phyloP scores from a whole-genome alignment of 2,113 vertebrate genomes.

The Arenaria interpres region DNA sequence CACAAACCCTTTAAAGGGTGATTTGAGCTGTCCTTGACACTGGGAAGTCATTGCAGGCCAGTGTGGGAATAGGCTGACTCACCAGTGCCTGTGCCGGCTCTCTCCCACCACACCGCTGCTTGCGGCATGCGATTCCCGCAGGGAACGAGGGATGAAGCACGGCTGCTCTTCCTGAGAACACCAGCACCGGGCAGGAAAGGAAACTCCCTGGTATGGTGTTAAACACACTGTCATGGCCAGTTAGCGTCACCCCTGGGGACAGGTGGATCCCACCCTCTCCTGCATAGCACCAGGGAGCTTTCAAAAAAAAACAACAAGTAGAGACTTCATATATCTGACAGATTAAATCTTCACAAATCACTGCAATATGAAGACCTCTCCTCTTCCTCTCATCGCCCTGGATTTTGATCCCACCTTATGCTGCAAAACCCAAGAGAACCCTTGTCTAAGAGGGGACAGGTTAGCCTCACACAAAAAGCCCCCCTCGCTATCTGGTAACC shows the following conservation, averaged over 20 bases:
- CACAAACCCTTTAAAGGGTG: not conserved
- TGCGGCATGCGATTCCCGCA: rapidly evolving
- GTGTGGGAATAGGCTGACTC: not conserved
- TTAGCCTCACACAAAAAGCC: rapidly evolving
- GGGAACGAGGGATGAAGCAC: not conserved
- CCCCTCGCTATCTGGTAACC: rapidly evolving
- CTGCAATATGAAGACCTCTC: not conserved
- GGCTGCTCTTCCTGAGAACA: not conserved
- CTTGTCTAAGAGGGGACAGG: not conserved
- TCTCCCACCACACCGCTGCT: not conserved
- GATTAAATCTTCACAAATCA: not conserved
- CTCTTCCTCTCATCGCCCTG: not conserved
- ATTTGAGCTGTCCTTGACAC: not conserved
- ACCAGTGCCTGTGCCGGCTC: not conserved
- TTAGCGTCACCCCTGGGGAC: not conserved
- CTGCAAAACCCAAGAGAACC: not conserved
- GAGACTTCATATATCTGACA: rapidly evolving
- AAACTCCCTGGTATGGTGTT: not conserved
- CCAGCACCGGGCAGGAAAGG: not conserved
- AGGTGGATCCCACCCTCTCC: not conserved
- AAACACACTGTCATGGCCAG: rapidly evolving
- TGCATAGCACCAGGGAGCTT: not conserved
- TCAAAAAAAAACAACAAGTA: not conserved
- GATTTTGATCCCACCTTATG: not conserved
- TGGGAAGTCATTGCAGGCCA: not conserved